These are phyloP conservation scores for Tiliacea citrago DNA, from an alignment of 2,888 invertebrate genomes.

Conservation along the genomic window DNA sequence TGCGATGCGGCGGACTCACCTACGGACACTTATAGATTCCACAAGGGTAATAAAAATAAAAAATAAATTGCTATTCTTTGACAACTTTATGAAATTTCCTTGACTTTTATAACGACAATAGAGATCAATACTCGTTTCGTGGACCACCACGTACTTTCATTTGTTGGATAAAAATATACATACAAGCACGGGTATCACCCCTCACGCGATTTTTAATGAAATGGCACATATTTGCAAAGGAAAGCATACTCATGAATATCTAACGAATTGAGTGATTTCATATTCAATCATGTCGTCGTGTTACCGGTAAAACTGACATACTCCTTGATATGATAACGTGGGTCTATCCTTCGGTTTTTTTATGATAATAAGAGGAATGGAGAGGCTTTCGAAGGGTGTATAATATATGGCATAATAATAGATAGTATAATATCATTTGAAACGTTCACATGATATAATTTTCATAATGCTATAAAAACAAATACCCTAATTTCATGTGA, in stretches of 20 bases:
- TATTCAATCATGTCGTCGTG: constrained; percentile 23
- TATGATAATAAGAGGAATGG: no score
- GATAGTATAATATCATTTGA: no score
- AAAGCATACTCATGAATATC: constrained; percentile 77
- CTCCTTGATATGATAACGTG: no score
- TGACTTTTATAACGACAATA: background rate
- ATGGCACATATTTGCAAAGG: constrained; percentile 68
- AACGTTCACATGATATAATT: no score
- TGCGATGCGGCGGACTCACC: no score
- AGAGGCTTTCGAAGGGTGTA: no score
- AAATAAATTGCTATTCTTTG: background rate
- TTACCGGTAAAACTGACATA: background rate
- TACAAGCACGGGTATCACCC: constrained; percentile 31
- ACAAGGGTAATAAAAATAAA: no score
- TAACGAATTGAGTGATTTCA: constrained; percentile 72
- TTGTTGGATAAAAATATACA: background rate
- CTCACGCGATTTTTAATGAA: constrained; percentile 49
- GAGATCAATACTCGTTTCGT: background rate
- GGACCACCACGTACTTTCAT: background rate
- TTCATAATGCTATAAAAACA: no score
- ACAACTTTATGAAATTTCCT: background rate
- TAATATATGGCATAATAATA: no score
- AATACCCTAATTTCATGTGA: no score
- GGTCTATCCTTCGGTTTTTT: no score
- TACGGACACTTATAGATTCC: no score